Evolutionary conservation across 2,113 vertebrate species (phyloP).

Genomic region (Sminthopsis crassicaudata): DNA sequence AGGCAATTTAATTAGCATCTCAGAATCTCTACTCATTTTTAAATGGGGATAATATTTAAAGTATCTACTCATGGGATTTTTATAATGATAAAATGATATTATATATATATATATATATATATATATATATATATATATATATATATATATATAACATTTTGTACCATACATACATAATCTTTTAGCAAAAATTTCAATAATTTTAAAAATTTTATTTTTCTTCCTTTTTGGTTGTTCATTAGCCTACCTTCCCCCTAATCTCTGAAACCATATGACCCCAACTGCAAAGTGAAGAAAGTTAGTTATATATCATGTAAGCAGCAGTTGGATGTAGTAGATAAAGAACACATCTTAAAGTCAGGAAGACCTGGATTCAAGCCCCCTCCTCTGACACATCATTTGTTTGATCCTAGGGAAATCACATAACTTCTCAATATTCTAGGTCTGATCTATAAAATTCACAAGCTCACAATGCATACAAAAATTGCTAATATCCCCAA

Average conservation of each 20-base stretch:
- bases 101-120: too few species aligned
- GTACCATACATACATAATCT: not conserved
- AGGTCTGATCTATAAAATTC: not conserved
- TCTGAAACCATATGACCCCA: not conserved
- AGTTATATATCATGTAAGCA: not conserved
- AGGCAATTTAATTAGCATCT: too few species aligned
- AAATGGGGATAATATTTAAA: too few species aligned
- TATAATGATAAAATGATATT: not conserved
- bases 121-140: too few species aligned
- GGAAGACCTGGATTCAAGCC: not conserved
- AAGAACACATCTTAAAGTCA: not conserved
- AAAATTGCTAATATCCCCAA: too few species aligned
- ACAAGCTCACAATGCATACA: not conserved
- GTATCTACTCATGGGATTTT: not conserved
- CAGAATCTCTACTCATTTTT: too few species aligned
- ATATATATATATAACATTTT: too few species aligned
- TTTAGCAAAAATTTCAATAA: not conserved
- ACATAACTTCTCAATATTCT: not conserved
- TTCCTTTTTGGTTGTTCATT: not conserved
- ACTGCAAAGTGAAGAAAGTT: not conserved
- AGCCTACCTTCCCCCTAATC: not conserved
- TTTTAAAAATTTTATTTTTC: not conserved
- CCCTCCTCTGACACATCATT: not conserved
- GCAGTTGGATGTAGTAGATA: not conserved
- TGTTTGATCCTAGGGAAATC: not conserved